Evolutionary conservation across 2,797 vertebrate genomes (phyloP).

Genomic region (Cetoscarus ocellatus): DNA sequence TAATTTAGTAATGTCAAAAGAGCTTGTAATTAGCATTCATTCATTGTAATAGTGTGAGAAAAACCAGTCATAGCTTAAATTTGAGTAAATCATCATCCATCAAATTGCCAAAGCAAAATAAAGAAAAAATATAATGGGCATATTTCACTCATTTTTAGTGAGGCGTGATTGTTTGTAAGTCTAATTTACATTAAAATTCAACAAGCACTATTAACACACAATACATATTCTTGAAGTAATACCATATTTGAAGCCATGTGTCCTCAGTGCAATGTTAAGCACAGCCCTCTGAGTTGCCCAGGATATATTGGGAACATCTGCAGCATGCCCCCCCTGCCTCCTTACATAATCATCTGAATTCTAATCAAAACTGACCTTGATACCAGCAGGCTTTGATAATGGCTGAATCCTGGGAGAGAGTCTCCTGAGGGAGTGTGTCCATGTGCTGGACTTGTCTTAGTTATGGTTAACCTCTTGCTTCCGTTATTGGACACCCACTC

Average conservation of each 20-base stretch:
- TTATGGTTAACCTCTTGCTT: conserved; percentile 64
- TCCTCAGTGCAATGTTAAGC: background rate
- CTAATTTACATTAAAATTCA: too few species aligned
- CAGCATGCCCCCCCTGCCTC: conserved; percentile 41
- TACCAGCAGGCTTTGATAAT: conserved; percentile 65
- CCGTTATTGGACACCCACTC: conserved; percentile 28
- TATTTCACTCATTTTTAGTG: too few species aligned
- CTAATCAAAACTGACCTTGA: conserved; percentile 76
- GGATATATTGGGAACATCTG: conserved; percentile 56
- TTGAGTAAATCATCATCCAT: background rate
- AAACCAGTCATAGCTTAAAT: too few species aligned
- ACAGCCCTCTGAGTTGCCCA: conserved; percentile 37
- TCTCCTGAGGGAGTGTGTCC: conserved; percentile 38
- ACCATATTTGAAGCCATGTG: conserved; percentile 1
- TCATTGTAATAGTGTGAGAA: too few species aligned
- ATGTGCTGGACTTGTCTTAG: conserved; percentile 50
- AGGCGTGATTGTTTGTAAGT: too few species aligned
- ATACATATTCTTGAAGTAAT: background rate
- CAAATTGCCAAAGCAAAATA: background rate
- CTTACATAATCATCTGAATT: conserved; percentile 56
- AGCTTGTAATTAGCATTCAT: too few species aligned
- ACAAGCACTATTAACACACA: too few species aligned
- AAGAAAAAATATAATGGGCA: background rate
- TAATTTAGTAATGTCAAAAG: too few species aligned
- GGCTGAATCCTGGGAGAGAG: conserved; percentile 54